Evolutionary conservation across 2,113 vertebrate species (phyloP), one percentile per base, ranked within the genome.

Genomic region (Sterrhoptilus dennistouni): DNA sequence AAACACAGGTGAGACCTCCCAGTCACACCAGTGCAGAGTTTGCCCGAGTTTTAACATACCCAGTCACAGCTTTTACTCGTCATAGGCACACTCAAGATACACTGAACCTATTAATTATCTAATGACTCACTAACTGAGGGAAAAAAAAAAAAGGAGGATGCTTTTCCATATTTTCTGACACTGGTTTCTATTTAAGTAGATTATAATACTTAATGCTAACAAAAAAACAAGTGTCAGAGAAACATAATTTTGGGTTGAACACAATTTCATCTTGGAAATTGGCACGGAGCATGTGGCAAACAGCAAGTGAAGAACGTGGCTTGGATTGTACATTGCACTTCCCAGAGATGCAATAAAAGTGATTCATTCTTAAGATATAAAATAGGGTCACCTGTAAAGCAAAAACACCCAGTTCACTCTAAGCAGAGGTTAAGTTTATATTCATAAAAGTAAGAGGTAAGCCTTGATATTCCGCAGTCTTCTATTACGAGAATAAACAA

Each of bases 251-350:
- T 69, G 29, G 4, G 35, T 44, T 80, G 59, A 94, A 83, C 24
- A 74, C 44, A 59, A 81, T 63, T 90, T 53, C 38, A 60, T 15
- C 42, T 81, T 75, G 44, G 68, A 89, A 93, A 71, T 65, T 71
- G 38, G 52, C 66, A 38, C 24, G 11, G 64, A 80, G 54, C 12
- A 35, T 75, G 31, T 61, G 49, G 76, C 72, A 66, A 83, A 86
- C 24, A 78, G 52, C 0, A 0, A 60, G 28, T 31, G 13, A 53
- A 63, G 47, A 75, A 52, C 1, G 0, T 29, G n/a, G 49, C 40
- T 57, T 50, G 36, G 40, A 57, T 11, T 83, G 49, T 28, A 86
- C 18, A 6, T 20, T 84, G 65, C 27, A 64, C 27, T 78, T 90
- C 40, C 52, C n/a, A 78, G 65, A 87, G 27, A 66, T 29, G 66